Evolutionary conservation across 2,113 vertebrate species (phyloP).

Genomic region (Artemisiospiza belli): DNA sequence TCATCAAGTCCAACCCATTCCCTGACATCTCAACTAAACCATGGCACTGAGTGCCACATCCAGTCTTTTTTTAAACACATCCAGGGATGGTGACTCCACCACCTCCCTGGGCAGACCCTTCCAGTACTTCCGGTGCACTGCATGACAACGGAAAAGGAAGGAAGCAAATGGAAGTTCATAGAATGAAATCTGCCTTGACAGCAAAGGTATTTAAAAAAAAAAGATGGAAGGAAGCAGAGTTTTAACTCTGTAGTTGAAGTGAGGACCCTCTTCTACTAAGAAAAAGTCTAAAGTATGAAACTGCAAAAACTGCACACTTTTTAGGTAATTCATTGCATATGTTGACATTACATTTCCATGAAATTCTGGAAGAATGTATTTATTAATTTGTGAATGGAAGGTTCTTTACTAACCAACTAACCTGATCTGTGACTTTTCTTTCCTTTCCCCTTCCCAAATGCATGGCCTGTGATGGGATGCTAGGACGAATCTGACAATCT

Average conservation of each 20-base stretch:
- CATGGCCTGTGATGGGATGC: conserved; percentile 37
- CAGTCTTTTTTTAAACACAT: no score
- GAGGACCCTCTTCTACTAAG: neutral
- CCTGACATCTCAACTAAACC: no score
- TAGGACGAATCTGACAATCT: conserved; percentile 66
- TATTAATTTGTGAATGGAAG: neutral
- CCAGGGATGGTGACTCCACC: no score
- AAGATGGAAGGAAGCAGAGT: neutral
- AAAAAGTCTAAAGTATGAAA: neutral
- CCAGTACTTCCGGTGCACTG: neutral
- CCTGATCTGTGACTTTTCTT: conserved; percentile 7
- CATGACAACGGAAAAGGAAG: neutral
- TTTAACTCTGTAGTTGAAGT: neutral
- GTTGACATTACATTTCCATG: neutral
- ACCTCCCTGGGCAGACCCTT: no score
- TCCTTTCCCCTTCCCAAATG: conserved; percentile 26
- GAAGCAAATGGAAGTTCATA: neutral
- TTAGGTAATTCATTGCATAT: neutral
- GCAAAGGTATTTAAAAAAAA: neutral
- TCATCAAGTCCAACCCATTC: no score
- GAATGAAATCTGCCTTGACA: neutral
- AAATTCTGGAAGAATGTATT: neutral
- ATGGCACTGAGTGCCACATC: no score
- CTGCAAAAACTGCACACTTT: neutral
- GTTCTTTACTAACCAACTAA: conserved; percentile 47